These are phyloP conservation scores for Epiblema foenella DNA, from an alignment of 2,888 invertebrate species.

Conservation along the genomic window DNA sequence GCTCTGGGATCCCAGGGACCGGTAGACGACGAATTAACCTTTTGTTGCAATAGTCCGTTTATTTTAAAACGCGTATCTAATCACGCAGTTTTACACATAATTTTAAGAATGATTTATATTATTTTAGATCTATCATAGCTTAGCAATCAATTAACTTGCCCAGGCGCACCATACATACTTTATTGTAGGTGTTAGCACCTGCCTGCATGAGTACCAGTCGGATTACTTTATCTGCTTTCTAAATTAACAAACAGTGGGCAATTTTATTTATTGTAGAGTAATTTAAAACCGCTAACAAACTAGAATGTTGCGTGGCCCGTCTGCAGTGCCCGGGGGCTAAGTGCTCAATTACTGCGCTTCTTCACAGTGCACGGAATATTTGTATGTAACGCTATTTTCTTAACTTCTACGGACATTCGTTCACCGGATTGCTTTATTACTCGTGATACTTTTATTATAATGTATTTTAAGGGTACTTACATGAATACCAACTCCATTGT, in stretches of 20 bases:
- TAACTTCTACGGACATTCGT: slow-evolving; percentile 17
- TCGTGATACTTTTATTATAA: neutral
- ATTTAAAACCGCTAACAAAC: slow-evolving; percentile 34
- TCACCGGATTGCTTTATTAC: slow-evolving; percentile 4
- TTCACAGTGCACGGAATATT: slow-evolving; percentile 28
- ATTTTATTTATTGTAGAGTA: slow-evolving; percentile 28
- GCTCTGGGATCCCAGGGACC: too few species aligned
- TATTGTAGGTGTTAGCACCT: neutral
- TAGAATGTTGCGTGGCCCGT: slow-evolving; percentile 32
- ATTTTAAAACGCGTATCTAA: too few species aligned
- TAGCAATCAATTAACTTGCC: neutral
- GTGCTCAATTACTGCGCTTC: slow-evolving; percentile 39
- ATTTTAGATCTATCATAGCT: too few species aligned
- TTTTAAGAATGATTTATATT: too few species aligned
- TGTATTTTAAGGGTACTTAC: neutral
- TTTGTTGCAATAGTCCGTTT: too few species aligned
- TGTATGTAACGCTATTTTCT: slow-evolving; percentile 31
- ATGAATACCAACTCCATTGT: neutral
- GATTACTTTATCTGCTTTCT: slow-evolving; percentile 12
- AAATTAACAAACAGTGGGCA: slow-evolving; percentile 15
- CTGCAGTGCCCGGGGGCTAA: slow-evolving; percentile 29
- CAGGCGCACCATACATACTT: neutral
- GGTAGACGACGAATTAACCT: too few species aligned
- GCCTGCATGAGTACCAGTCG: neutral
- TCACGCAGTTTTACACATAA: too few species aligned